phyloP scores from a whole-genome alignment of 2,888 invertebrate genomes.

The Zele albiditarsus region DNA sequence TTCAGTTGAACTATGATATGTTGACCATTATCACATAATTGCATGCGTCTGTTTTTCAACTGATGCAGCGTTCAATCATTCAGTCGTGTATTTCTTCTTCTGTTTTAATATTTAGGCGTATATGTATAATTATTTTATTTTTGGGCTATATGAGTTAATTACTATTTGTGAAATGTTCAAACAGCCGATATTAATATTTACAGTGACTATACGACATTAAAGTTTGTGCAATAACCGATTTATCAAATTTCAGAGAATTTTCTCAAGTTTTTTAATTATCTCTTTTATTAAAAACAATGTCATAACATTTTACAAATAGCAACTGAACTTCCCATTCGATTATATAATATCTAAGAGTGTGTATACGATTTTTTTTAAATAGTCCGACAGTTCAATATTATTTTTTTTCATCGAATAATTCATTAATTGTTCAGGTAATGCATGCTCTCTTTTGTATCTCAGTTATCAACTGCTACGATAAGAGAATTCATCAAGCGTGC shows the following conservation, averaged over 20 bases:
- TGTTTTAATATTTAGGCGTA: background rate
- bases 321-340: slow-evolving; percentile 52
- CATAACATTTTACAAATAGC: slow-evolving; percentile 62
- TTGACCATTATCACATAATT: slow-evolving; percentile 38
- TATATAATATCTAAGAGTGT: slow-evolving; percentile 50
- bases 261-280: slow-evolving; percentile 33
- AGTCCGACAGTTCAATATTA: slow-evolving; percentile 29
- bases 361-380: slow-evolving; percentile 29
- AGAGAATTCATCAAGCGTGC: slow-evolving; percentile 15
- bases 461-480: slow-evolving; percentile 38
- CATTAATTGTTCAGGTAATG: slow-evolving; percentile 21
- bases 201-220: slow-evolving; percentile 28
- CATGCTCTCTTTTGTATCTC: slow-evolving; percentile 47
- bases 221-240: slow-evolving; percentile 28
- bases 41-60: slow-evolving; percentile 2
- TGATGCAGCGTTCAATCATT: background rate
- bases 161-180: slow-evolving; percentile 44
- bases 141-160: slow-evolving; percentile 19
- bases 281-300: slow-evolving; percentile 53
- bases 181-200: slow-evolving; percentile 39
- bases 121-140: background rate
- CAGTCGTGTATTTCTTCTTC: background rate
- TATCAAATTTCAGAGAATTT: slow-evolving; percentile 39
- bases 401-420: slow-evolving; percentile 33
- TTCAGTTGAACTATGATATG: background rate